A percentile compares a stretch with the other conserved stretches of the same genome.
Conservation (phyloP, 2,113 vertebrate species). For the Neotragus moschatus region DNA sequence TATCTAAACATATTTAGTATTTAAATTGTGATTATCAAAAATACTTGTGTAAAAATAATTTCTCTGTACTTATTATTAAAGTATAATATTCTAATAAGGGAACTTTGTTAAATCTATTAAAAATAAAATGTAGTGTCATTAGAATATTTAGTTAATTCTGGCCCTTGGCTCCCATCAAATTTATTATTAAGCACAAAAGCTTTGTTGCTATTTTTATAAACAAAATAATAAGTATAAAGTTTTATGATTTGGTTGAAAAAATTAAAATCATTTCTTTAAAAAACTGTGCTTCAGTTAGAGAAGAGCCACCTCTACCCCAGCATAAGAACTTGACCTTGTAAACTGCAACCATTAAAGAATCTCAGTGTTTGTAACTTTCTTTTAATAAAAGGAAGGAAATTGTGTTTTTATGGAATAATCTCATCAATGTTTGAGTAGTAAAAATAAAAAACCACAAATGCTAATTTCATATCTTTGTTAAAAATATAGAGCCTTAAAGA, state of each 20-base stretch:
- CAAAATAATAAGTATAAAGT: neutral
- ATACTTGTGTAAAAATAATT: slow-evolving; percentile 8
- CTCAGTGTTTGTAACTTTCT: neutral
- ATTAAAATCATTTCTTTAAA: slow-evolving; percentile 6
- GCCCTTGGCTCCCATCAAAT: neutral
- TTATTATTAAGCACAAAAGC: neutral
- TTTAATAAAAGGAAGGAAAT: neutral
- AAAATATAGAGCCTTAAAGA: neutral
- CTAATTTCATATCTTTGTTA: neutral
- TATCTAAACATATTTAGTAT: neutral
- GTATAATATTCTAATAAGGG: neutral
- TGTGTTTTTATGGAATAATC: neutral
- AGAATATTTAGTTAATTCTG: slow-evolving; percentile 20
- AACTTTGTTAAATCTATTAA: neutral
- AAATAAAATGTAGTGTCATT: neutral
- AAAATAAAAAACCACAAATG: neutral
- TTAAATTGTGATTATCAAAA: neutral
- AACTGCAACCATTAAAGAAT: neutral
- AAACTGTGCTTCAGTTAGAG: neutral
- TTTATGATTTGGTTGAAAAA: slow-evolving; percentile 27
- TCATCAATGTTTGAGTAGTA: neutral
- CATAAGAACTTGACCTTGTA: neutral
- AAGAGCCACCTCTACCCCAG: neutral
- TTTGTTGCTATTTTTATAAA: neutral
- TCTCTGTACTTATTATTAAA: neutral